A percentile compares a stretch with the other conserved stretches of the same genome.
These are phyloP conservation scores for Zoanthus gigantus DNA, from an alignment of 92 coral and sea anemone genomes.

Conservation along the genomic window DNA sequence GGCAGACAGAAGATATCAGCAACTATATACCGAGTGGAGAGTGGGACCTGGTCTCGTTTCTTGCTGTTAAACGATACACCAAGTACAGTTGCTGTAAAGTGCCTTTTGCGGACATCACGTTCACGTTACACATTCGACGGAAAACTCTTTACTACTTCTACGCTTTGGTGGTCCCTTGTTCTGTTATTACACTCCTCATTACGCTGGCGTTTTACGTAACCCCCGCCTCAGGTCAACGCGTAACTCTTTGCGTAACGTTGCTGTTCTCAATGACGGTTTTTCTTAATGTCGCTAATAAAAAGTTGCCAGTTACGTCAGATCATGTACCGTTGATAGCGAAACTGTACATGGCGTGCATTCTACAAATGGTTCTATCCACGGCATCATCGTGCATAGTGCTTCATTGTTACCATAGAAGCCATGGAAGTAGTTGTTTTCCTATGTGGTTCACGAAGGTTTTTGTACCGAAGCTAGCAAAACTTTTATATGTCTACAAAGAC, in stretches of 20 bases:
- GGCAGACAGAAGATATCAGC: background rate
- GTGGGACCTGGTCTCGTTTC: slow-evolving; percentile 33
- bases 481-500: background rate
- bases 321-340: slow-evolving; percentile 44
- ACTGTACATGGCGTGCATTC: slow-evolving; percentile 41
- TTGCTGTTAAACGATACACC: slow-evolving; percentile 18
- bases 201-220: slow-evolving; percentile 11
- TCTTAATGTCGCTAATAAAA: slow-evolving; percentile 32
- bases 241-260: slow-evolving; percentile 22
- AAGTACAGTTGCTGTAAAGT: slow-evolving; percentile 23
- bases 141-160: slow-evolving; percentile 38
- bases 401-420: slow-evolving; percentile 35
- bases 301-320: slow-evolving; percentile 43
- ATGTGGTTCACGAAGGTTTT: slow-evolving; percentile 28
- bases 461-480: slow-evolving; percentile 20
- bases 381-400: slow-evolving; percentile 37
- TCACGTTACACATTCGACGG: slow-evolving; percentile 27
- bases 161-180: slow-evolving; percentile 21
- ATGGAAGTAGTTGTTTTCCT: slow-evolving; percentile 13
- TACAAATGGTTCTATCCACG: slow-evolving; percentile 35
- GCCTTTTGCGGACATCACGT: slow-evolving; percentile 35
- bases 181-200: slow-evolving; percentile 11
- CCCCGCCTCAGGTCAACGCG: slow-evolving; percentile 26
- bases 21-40: slow-evolving; percentile 23
- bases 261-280: slow-evolving; percentile 36